Percentiles rank a stretch among this genome's conserved stretches.
These are phyloP conservation scores for Progne subis DNA, from an alignment of 2,113 vertebrate genomes.

Conservation along the genomic window DNA sequence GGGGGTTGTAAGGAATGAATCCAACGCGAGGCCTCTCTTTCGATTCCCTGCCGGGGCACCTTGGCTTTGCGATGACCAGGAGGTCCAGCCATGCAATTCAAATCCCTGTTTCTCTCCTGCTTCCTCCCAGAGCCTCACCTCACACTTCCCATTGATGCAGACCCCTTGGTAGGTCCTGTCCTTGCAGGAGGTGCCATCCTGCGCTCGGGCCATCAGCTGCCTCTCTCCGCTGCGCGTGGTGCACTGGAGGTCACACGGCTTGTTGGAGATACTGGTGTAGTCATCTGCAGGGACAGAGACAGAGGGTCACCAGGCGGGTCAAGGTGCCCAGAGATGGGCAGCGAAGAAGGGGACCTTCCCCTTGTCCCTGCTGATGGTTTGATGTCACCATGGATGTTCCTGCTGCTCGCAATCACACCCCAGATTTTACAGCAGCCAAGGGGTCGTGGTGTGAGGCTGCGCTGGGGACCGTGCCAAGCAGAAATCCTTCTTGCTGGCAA, in stretches of 20 bases:
- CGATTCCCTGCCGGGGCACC: not conserved
- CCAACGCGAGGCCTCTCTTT: not conserved
- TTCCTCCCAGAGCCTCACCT: slow-evolving; percentile 72
- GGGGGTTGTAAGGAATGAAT: not conserved
- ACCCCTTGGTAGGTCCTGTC: slow-evolving; percentile 84
- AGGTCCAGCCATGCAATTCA: not conserved
- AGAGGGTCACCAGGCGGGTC: not conserved
- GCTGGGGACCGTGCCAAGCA: not conserved
- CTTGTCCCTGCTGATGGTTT: not conserved
- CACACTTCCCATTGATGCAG: slow-evolving; percentile 87
- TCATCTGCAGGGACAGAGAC: slow-evolving; percentile 77
- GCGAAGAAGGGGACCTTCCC: not conserved
- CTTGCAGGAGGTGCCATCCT: slow-evolving; percentile 87
- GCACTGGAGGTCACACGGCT: slow-evolving; percentile 90
- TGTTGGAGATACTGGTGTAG: slow-evolving; percentile 91
- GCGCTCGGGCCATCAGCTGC: slow-evolving; percentile 85
- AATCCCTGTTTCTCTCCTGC: fast-evolving
- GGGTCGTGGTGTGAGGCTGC: not conserved
- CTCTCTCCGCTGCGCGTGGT: slow-evolving; percentile 84
- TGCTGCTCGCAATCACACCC: not conserved
- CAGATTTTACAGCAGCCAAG: not conserved
- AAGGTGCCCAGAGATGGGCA: not conserved
- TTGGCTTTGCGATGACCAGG: fast-evolving
- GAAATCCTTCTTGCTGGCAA: not conserved
- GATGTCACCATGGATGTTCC: not conserved